A percentile compares a stretch with the other conserved stretches of the same genome.
Conservation (phyloP, 2,888 invertebrate species). For the Amiota minor region DNA sequence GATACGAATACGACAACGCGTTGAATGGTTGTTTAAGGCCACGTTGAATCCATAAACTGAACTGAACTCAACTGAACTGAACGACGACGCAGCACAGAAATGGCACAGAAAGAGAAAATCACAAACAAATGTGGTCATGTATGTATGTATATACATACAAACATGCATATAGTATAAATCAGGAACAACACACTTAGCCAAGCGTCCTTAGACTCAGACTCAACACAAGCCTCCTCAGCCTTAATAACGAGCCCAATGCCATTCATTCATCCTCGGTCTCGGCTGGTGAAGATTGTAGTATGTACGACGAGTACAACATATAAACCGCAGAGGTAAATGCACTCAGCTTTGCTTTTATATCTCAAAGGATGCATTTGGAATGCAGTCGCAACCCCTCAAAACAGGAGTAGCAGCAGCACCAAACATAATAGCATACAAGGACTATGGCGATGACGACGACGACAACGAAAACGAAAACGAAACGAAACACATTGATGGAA, state of each 20-base stretch:
- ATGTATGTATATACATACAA: background rate
- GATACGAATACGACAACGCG: constrained; percentile 57
- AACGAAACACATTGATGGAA: too few relatives aligned
- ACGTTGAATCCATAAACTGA: constrained; percentile 7
- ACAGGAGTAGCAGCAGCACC: constrained; percentile 29
- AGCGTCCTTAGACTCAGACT: too few relatives aligned
- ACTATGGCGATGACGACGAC: constrained; percentile 13
- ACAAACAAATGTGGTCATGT: background rate
- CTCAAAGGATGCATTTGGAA: constrained; percentile 36
- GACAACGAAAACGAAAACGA: constrained; percentile 8
- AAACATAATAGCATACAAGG: constrained; percentile 15
- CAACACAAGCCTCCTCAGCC: too few relatives aligned
- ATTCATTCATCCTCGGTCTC: too few relatives aligned
- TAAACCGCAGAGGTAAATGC: constrained; percentile 26
- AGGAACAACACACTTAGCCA: too few relatives aligned
- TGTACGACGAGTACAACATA: too few relatives aligned
- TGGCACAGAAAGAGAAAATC: constrained; percentile 16
- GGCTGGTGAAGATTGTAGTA: too few relatives aligned
- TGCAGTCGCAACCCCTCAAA: constrained; percentile 37
- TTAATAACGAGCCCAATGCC: too few relatives aligned
- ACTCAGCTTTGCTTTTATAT: constrained; percentile 13
- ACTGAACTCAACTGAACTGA: too few relatives aligned
- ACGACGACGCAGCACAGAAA: constrained; percentile 8
- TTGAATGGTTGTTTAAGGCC: constrained; percentile 19
- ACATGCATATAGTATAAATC: too few relatives aligned